Base-by-base conservation (phyloP, 2,888 invertebrate species). In the Aphodius sticticus region DNA sequence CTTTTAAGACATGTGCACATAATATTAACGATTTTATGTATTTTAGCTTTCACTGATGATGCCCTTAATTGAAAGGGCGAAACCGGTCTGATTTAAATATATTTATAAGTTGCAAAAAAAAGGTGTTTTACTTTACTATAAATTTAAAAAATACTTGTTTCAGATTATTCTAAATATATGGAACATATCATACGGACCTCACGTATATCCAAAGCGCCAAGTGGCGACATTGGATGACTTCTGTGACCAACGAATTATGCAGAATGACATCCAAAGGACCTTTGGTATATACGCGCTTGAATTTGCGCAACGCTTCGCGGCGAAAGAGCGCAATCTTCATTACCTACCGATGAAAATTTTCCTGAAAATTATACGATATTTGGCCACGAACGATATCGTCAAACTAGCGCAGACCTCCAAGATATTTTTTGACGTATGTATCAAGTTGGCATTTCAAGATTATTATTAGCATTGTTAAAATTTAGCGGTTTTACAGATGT, bases 131-230 rank as follows among this genome's bases (percentile, higher is more conserved):
- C n/a, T n/a, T n/a, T n/a, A n/a, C n/a, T n/a, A n/a, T n/a, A n/a
- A n/a, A n/a, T n/a, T n/a, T n/a, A n/a, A n/a, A 26, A 26, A 26
- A 26, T 26, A 26, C 7, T 38, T 77, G 53, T 84, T 83, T 69
- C 77, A 86, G 86, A 81, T 86, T 16, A 83, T 84, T 75, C 78
- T 86, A 76, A 86, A 86, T 78, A 83, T 84, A 37, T 87, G 87
- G 87, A 85, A 85, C 77, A 83, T 86, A 78, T 83, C 85, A 6
- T 84, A 83, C 77, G 86, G 86, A 0, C 85, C 85, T 6, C 85
- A 86, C 76, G 83, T 85, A 6, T 86, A 83, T 78, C 87, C 87
- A 0, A 84, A 84, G 79, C 83, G 84, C 72, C 81, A 82, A 6
- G 82, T 76, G 69, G 81, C 82, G 6, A 16, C 79, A 14, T 69